Evolutionary conservation across 2,113 vertebrate genomes (phyloP).

Genomic region (Hemiprocne comata): DNA sequence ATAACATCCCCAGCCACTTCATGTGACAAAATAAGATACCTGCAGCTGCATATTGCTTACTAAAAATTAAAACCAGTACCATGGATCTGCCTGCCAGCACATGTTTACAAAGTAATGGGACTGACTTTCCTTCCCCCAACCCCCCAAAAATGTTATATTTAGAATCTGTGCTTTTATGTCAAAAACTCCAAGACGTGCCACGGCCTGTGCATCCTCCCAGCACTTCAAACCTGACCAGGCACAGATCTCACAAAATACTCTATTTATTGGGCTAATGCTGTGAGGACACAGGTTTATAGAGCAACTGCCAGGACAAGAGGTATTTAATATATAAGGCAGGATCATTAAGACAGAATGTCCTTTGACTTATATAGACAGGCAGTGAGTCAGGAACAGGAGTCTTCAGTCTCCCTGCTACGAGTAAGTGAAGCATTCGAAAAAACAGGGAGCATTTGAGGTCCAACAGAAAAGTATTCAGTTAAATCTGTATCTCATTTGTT

Average conservation of each 20-base stretch:
- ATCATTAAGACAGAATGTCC: neutral
- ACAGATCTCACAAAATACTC: neutral
- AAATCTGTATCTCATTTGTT: accelerated
- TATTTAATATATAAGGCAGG: neutral
- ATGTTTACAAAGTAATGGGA: neutral
- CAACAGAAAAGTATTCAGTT: neutral
- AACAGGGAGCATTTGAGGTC: neutral
- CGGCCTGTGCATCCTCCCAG: neutral
- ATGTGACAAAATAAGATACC: neutral
- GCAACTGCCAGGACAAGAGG: neutral
- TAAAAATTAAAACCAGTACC: neutral
- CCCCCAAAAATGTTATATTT: neutral
- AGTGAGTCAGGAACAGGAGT: neutral
- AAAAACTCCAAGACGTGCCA: neutral
- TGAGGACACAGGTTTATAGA: neutral
- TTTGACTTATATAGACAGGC: neutral
- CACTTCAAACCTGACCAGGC: neutral
- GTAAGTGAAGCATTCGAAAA: neutral
- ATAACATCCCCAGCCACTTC: neutral
- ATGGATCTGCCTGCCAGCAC: slow-evolving; percentile 26
- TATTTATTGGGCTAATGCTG: neutral
- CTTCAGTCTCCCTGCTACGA: neutral
- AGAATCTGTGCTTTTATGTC: neutral
- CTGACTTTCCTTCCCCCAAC: neutral
- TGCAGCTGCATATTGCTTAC: neutral